A percentile compares a stretch with the other conserved stretches of the same genome.
phyloP scores from a whole-genome alignment of 1,140 invertebrate genomes.

The Zaprionus capensis region DNA sequence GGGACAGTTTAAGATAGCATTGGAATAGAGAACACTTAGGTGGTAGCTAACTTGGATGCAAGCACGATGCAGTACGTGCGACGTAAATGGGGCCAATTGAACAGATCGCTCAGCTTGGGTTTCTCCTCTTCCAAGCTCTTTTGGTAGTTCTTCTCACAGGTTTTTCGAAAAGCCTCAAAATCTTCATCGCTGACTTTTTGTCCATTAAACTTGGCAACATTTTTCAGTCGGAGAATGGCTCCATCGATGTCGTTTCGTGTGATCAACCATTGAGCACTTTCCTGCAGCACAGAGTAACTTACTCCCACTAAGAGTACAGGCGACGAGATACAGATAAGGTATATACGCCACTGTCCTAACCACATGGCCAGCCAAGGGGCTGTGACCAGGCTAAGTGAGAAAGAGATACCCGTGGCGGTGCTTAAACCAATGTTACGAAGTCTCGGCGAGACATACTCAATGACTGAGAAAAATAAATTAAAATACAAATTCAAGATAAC shows the following conservation, averaged over 20 bases:
- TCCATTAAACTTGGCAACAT: conserved; percentile 86
- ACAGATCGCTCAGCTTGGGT: background rate
- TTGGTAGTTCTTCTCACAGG: background rate
- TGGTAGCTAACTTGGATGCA: background rate
- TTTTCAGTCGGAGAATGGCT: conserved; percentile 85
- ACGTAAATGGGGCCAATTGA: background rate
- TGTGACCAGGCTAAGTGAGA: conserved; percentile 85
- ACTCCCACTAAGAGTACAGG: conserved; percentile 84
- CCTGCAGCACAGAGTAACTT: conserved; percentile 86
- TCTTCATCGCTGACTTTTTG: conserved; percentile 83
- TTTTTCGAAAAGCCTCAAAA: conserved; percentile 82
- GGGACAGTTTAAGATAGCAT: background rate
- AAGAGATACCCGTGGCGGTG: conserved; percentile 86
- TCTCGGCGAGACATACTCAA: conserved; percentile 86
- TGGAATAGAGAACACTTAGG: background rate
- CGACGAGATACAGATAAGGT: conserved; percentile 85
- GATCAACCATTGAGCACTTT: conserved; percentile 87
- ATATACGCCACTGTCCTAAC: conserved; percentile 85
- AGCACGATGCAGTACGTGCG: background rate
- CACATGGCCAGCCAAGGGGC: conserved; percentile 86
- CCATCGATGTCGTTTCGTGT: conserved; percentile 86
- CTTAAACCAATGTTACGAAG: conserved; percentile 86
- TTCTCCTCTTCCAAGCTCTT: background rate
- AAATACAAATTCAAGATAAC: too few relatives aligned
- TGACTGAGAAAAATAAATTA: conserved; percentile 72